Base-by-base conservation (phyloP, 2,888 invertebrate genomes). In the Tuta absoluta region DNA sequence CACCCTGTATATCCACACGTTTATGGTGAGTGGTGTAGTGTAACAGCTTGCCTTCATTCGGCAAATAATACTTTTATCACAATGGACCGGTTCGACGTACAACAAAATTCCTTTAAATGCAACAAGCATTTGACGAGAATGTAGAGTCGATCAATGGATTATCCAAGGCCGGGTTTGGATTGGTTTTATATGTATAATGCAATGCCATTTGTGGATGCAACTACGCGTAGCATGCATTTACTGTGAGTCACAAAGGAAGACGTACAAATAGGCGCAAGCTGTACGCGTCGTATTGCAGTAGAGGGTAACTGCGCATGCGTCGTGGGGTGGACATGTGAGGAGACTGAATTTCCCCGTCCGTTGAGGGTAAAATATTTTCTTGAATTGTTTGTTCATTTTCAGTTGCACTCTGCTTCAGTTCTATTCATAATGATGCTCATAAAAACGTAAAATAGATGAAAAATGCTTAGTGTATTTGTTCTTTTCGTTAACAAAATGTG, bases 201-300 rank as follows among this genome's bases (percentile, higher is more conserved):
- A 45, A 4, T 17, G 45, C 17, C n/a, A n/a, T n/a, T 45, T n/a
- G n/a, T 7, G 45, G 45, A 45, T 45, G 45, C 45, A 45, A 17
- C 23, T 14, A 53, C 24, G 51, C 21, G 21, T 24, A 7, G 23
- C 23, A 53, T 21, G 49, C 21, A 49, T 49, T 21, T 24, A 53
- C 23, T 23, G 14, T 53, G 51, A 23, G 28, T 56, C 75, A 76
- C 72, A 74, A 62, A 70, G 72, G 76, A 78, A 62, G 28, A 53
- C 12, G n/a, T 11, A 17, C n/a, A 56, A 33, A 85, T 85, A 85
- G 82, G 79, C 75, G 79, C 80, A 76, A 76, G 77, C 76, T 72
- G 67, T 75, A 75, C 45, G 70, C 88, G 90, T 80, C 89, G 89
- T 90, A 91, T 86, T 91, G 91, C 91, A 88, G 91, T 85, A 80